These are phyloP conservation scores for Eubucco bourcierii DNA, from an alignment of 2,113 vertebrate genomes.

Conservation along the genomic window DNA sequence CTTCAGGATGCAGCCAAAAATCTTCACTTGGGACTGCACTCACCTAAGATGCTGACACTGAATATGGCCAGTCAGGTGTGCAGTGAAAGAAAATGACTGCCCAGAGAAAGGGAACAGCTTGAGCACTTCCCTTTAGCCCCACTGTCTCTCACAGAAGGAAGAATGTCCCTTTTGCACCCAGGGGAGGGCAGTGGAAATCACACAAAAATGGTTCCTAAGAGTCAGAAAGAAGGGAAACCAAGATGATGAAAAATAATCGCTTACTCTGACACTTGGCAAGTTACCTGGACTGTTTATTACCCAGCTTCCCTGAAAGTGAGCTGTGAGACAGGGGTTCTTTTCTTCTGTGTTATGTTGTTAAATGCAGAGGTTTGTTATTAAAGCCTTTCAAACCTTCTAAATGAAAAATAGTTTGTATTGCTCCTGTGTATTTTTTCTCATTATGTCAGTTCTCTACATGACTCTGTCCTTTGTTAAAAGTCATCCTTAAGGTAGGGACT, in stretches of 20 bases:
- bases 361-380: neutral
- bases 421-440: neutral
- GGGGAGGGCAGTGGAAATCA: neutral
- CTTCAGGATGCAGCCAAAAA: neutral
- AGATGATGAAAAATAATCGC: neutral
- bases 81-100: neutral
- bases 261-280: neutral
- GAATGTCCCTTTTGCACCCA: neutral
- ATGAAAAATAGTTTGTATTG: neutral
- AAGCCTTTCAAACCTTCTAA: neutral
- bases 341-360: neutral
- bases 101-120: neutral
- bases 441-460: neutral
- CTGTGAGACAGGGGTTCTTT: neutral
- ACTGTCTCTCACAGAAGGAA: neutral
- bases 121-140: neutral
- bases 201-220: neutral
- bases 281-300: neutral
- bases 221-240: neutral
- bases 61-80: neutral
- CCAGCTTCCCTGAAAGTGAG: neutral
- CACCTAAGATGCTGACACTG: neutral
- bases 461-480: neutral
- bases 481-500: neutral
- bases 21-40: neutral